Evolutionary conservation across 2,113 vertebrate genomes (phyloP), one percentile per base, ranked within the genome.

Genomic region (Passerina amoena): DNA sequence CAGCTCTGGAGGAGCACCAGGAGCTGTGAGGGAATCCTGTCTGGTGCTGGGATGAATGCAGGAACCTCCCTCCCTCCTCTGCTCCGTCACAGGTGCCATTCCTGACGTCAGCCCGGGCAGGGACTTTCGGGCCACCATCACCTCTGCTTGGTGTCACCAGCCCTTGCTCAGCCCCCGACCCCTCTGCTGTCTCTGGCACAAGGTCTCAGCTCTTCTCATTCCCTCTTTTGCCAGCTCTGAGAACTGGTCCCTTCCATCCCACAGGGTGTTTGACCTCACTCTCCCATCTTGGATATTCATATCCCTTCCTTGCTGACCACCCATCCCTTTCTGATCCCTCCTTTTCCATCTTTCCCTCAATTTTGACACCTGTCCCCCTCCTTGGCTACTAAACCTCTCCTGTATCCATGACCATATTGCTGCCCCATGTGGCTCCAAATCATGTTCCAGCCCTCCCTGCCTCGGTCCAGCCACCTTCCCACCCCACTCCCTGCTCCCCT

Each of bases 391-490:
- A 23, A 56, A 35, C 21, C 33, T 40, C n/a, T 65, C 22, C 54
- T 44, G 45, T 8, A 10, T 4, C 5, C 0, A 19, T 22, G 35
- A 47, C 12, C 18, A 28, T 15, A 28, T 45, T 2, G 3, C 17
- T 63, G 38, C 30, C 20, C 54, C 54, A 82, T n/a, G 23, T 17
- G 18, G 51, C 65, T 75, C 45, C 54, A 65, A 47, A 47, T 14
- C 40, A 27, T 16, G 17, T 60, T 61, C 69, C 90, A 84, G 56
- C 42, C 53, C n/a, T 61, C 56, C 60, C 53, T 87, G 54, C 27
- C 63, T 51, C 54, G 16, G 7, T 47, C 71, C 77, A 76, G 33
- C 12, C 38, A 61, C 30, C 15, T 73, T 66, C 66, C 57, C 61
- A 78, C 6, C 37, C 28, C 47, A 53, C 1, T 16, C 14, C 17